Conservation (phyloP, 2,797 vertebrate genomes). For the Mus spretus region DNA sequence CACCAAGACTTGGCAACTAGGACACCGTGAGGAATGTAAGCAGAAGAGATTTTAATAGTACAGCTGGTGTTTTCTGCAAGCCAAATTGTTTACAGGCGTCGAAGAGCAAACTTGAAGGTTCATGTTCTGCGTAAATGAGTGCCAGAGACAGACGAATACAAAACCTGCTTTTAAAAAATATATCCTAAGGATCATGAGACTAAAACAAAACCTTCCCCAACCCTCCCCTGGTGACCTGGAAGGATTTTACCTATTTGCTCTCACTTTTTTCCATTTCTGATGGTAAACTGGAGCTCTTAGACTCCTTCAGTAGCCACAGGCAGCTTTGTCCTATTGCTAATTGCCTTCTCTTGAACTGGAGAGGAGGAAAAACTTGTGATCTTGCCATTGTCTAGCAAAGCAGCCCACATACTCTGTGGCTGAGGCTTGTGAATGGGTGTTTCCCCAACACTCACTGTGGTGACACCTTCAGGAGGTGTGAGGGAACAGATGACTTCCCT, state of each 20-base stretch:
- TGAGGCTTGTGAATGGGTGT: background rate
- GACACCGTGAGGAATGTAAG: slow-evolving; percentile 60
- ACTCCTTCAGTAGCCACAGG: background rate
- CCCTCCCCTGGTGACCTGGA: background rate
- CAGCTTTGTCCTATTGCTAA: background rate
- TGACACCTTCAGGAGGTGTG: background rate
- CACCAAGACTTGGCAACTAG: slow-evolving; percentile 66
- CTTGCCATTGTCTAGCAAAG: background rate
- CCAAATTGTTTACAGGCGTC: slow-evolving; percentile 67
- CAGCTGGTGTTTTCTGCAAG: slow-evolving; percentile 67
- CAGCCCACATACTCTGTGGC: background rate
- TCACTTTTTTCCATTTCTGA: slow-evolving; percentile 6
- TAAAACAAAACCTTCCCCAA: background rate
- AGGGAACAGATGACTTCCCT: background rate
- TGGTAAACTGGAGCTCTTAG: background rate
- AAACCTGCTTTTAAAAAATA: slow-evolving; percentile 43
- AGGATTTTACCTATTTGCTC: background rate
- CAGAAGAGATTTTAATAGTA: slow-evolving; percentile 71
- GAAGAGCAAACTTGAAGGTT: slow-evolving; percentile 71
- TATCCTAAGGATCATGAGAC: background rate
- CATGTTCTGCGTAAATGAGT: slow-evolving; percentile 49
- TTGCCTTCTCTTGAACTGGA: slow-evolving; percentile 17
- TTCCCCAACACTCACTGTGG: background rate
- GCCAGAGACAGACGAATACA: background rate
- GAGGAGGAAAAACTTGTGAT: background rate